phyloP scores from a whole-genome alignment of 2,888 invertebrate species.

The Arrhopalites spinosus region DNA sequence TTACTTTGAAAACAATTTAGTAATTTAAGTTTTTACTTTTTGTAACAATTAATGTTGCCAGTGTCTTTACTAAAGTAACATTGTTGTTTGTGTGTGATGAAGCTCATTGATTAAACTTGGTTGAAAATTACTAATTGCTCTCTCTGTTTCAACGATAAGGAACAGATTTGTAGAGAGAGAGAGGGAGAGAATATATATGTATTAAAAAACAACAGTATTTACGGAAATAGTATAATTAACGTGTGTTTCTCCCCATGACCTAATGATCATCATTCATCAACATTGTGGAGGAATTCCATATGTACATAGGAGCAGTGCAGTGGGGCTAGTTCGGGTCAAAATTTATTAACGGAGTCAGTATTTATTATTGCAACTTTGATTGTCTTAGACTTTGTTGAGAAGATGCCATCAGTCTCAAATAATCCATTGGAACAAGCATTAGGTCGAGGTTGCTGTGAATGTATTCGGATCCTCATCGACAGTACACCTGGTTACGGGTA shows the following conservation, averaged over 20 bases:
- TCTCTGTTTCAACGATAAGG: no score
- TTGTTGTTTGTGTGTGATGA: no score
- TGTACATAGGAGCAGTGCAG: background rate
- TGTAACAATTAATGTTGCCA: no score
- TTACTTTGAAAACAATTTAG: no score
- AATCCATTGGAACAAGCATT: slow-evolving; percentile 55
- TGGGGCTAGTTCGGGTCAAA: background rate
- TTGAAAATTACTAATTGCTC: no score
- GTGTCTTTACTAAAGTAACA: no score
- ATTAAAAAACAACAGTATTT: no score
- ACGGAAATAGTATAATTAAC: background rate
- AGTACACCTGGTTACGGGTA: slow-evolving; percentile 55
- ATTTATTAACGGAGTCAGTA: background rate
- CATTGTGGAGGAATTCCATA: background rate
- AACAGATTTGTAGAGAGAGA: background rate
- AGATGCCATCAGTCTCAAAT: slow-evolving; percentile 52
- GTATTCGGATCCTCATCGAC: slow-evolving; percentile 55
- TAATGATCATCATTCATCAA: background rate
- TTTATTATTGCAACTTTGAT: background rate
- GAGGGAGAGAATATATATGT: no score
- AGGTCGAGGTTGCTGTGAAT: slow-evolving; percentile 55
- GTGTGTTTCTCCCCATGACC: background rate
- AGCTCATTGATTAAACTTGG: no score
- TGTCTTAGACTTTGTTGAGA: background rate
- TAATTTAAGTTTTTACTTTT: no score